phyloP scores from a whole-genome alignment of 2,113 vertebrate genomes.

The Carollia perspicillata region DNA sequence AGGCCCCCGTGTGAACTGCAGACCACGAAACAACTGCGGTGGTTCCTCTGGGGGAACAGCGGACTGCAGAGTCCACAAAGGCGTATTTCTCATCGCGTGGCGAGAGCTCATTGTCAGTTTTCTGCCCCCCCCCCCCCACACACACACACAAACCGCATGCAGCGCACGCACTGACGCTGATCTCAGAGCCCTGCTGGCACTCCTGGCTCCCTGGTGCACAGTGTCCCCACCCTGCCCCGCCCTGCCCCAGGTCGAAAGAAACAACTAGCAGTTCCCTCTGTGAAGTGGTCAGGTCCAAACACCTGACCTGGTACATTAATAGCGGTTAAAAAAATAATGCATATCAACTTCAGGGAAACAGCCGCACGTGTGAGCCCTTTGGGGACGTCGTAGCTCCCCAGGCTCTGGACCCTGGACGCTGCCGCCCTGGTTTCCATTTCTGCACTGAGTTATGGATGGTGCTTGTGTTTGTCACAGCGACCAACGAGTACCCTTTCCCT shows the following conservation, averaged over 20 bases:
- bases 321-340: neutral
- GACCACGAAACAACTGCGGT: neutral
- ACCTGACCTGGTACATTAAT: neutral
- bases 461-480: neutral
- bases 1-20: neutral
- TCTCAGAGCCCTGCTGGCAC: neutral
- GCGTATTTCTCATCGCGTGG: neutral
- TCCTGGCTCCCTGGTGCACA: neutral
- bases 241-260: neutral
- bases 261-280: neutral
- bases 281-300: neutral
- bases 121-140: neutral
- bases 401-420: neutral
- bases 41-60: neutral
- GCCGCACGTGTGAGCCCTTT: neutral
- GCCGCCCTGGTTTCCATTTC: neutral
- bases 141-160: no score
- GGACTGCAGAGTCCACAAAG: neutral
- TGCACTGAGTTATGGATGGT: neutral
- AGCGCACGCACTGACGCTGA: neutral
- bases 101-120: neutral
- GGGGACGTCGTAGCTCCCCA: neutral
- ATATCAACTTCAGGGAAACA: neutral
- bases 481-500: fast-evolving
- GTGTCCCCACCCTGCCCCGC: neutral